Evolutionary conservation across 2,888 invertebrate genomes (phyloP), one percentile per base, ranked within the genome.

Genomic region (Pelosia muscerda): DNA sequence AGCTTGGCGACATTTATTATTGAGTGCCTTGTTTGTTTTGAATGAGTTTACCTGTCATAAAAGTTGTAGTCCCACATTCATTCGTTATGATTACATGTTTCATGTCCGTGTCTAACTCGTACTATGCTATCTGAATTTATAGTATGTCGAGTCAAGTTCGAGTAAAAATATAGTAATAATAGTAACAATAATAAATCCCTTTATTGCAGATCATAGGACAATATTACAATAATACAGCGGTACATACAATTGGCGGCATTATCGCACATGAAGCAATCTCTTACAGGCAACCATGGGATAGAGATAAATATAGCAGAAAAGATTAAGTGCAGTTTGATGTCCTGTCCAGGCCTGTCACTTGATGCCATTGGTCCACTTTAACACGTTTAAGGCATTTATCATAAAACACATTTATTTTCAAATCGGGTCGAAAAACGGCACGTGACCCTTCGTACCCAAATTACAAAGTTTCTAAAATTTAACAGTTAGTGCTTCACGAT

Each of bases 1-100:
- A 22, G 23, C 28, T n/a, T 53, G 55, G 19, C 31, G 55, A 55
- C 49, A 42, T 64, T 69, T 65, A 42, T 64, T 68, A 61, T 56
- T 59, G 60, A 60, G 61, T 56, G 31, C 8, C 57, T 26, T n/a
- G 31, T 58, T 58, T 58, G 28, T 15, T 38, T 42, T 64, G 42
- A 64, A 49, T 22, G 42, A 57, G n/a, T 54, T 42, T 57, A 13
- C 6, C 5, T 9, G n/a, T 57, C 56, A 56, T 38, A 28, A 26
- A 26, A 42, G n/a, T 56, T n/a, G 38, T 13, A 22, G 15, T 49
- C 42, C 9, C 15, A 26, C 26, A 26, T 55, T 26, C 25, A 55
- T 55, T 25, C 55, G 15, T 55, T n/a, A 49, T 49, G 49, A 49
- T 49, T 57, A 28, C n/a, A 10, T 57, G 28, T 59, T 38, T 38